Percentiles rank a stretch among this genome's conserved stretches.
Conservation (phyloP, 2,888 invertebrate species). For the Drosophila paramelanica region DNA sequence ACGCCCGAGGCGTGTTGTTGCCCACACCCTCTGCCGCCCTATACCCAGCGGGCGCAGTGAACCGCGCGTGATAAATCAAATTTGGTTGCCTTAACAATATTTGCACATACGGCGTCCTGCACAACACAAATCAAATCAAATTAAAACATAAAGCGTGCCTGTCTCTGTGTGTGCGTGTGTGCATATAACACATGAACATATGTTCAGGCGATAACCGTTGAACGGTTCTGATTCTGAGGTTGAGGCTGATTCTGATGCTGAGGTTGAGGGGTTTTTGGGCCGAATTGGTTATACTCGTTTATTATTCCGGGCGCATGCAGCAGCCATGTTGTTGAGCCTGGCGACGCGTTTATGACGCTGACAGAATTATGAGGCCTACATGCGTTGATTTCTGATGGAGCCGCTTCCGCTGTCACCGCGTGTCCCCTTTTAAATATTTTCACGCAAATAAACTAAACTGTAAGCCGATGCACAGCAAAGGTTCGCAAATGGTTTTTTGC, state of each 20-base stretch:
- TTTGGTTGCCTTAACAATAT: constrained; percentile 80
- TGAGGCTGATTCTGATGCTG: constrained; percentile 13
- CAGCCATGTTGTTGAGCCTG: constrained; percentile 65
- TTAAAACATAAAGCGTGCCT: constrained; percentile 81
- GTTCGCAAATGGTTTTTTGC: constrained; percentile 71
- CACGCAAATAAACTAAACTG: constrained; percentile 80
- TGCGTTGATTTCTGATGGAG: constrained; percentile 71
- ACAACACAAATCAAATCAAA: constrained; percentile 82
- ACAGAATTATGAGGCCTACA: constrained; percentile 82
- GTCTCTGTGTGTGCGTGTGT: constrained; percentile 32
- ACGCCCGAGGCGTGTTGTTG: constrained; percentile 50
- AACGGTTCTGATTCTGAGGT: constrained; percentile 4
- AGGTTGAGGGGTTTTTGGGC: constrained; percentile 13
- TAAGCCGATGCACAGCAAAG: constrained; percentile 54
- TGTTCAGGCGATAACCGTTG: constrained; percentile 21
- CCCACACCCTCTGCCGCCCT: neutral
- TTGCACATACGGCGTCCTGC: constrained; percentile 74
- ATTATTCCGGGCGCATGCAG: constrained; percentile 77
- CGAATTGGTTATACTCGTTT: constrained; percentile 67
- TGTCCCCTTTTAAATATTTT: constrained; percentile 76
- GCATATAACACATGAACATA: constrained; percentile 41
- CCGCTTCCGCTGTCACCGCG: constrained; percentile 27
- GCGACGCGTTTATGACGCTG: constrained; percentile 81
- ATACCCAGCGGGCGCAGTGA: constrained; percentile 6
- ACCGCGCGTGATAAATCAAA: constrained; percentile 78